Evolutionary conservation across 1,140 invertebrate genomes (phyloP).

Genomic region (Drosophila lini): DNA sequence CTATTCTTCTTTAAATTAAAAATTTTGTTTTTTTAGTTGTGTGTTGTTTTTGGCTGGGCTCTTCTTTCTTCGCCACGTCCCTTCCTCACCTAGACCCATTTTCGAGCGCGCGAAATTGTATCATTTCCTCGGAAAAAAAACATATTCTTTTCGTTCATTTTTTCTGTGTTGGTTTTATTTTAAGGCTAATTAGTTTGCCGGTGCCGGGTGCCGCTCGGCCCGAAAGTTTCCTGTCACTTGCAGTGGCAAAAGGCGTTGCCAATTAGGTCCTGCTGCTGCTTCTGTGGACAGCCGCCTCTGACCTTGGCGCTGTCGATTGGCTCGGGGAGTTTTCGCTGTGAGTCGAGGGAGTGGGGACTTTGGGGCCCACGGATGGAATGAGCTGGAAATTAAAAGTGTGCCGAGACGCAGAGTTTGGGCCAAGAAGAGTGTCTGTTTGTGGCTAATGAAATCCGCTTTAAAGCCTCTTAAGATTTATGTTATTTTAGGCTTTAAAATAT

Average conservation of each 20-base stretch:
- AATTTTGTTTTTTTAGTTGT: constrained; percentile 65
- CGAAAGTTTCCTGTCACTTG: constrained; percentile 78
- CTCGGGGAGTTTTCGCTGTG: constrained; percentile 28
- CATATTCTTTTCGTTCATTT: constrained; percentile 38
- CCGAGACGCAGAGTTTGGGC: not conserved
- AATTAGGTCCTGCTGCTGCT: constrained; percentile 58
- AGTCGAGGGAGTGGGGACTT: constrained; percentile 7
- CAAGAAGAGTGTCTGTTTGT: constrained; percentile 7
- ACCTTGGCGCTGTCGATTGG: constrained; percentile 54
- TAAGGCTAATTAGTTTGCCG: constrained; percentile 79
- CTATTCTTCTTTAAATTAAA: constrained; percentile 65
- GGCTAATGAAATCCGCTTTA: constrained; percentile 18
- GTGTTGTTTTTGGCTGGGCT: constrained; percentile 28
- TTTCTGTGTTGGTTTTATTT: constrained; percentile 50
- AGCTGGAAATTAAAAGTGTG: constrained; percentile 52
- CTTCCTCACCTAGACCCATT: constrained; percentile 21
- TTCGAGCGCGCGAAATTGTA: constrained; percentile 69
- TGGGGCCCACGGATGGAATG: constrained; percentile 21
- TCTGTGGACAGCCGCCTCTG: constrained; percentile 40
- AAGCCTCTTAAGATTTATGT: not conserved
- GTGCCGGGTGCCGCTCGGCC: constrained; percentile 26
- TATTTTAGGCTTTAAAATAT: not conserved
- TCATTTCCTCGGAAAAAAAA: constrained; percentile 77
- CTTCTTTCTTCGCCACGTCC: constrained; percentile 1
- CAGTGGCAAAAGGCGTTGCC: constrained; percentile 77